A percentile compares a stretch with the other conserved stretches of the same genome.
Evolutionary conservation across 2,113 vertebrate species (phyloP).

Genomic region (Chitala chitala): DNA sequence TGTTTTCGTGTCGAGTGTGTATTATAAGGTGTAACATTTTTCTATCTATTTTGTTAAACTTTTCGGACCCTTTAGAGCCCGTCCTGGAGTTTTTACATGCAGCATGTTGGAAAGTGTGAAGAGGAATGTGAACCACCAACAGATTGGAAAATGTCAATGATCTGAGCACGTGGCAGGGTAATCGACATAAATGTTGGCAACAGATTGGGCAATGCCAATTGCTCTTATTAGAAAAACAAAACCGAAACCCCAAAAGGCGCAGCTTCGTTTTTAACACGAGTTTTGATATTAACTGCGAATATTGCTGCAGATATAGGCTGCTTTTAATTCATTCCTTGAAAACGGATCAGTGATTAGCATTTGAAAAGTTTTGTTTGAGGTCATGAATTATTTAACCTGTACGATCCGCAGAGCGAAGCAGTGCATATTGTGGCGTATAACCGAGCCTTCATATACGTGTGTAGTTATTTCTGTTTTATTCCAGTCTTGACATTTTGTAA

Average conservation of each 20-base stretch:
- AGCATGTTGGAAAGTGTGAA: slow-evolving; percentile 16
- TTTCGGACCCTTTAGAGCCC: not conserved
- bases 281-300: too few relatives aligned
- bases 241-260: not conserved
- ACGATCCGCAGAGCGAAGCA: too few relatives aligned
- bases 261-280: not conserved
- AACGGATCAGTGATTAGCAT: too few relatives aligned
- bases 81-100: not conserved
- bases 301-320: too few relatives aligned
- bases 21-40: slow-evolving; percentile 1
- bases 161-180: not conserved
- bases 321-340: too few relatives aligned
- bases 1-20: not conserved
- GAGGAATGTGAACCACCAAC: slow-evolving; percentile 1
- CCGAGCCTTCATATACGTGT: too few relatives aligned
- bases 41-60: slow-evolving; percentile 2
- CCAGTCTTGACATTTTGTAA: too few relatives aligned
- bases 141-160: slow-evolving; percentile 19
- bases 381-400: too few relatives aligned
- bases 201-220: slow-evolving; percentile 34
- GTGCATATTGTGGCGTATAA: too few relatives aligned
- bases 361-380: too few relatives aligned
- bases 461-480: too few relatives aligned
- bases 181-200: not conserved
- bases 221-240: not conserved